These are phyloP conservation scores for Gyrodactylus salaris DNA, from an alignment of 1,140 invertebrate genomes.

Conservation along the genomic window DNA sequence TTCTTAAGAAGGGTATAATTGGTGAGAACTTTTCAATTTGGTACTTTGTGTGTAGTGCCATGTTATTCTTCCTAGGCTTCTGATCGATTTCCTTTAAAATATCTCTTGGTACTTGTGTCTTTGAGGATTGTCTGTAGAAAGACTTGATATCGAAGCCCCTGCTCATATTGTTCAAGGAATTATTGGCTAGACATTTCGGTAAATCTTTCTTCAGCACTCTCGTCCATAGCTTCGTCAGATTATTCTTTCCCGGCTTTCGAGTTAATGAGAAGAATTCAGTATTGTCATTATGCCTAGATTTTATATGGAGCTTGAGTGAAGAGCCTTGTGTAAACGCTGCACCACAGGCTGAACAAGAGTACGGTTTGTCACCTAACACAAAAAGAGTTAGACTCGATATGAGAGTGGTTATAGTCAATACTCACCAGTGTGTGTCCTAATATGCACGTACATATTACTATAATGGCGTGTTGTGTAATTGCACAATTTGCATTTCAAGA, in stretches of 20 bases:
- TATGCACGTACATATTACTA: constrained; percentile 8
- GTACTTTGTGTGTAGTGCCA: too few species aligned
- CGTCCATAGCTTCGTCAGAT: constrained; percentile 6
- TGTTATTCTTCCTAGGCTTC: too few species aligned
- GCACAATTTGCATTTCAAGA: constrained; percentile 6
- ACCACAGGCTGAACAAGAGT: constrained; percentile 5
- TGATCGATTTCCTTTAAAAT: too few species aligned
- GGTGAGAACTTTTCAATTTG: too few species aligned
- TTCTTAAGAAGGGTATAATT: too few species aligned
- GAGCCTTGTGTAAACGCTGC: constrained; percentile 5
- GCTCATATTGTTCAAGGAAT: too few species aligned
- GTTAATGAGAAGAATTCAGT: constrained; percentile 1
- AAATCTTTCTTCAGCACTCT: constrained; percentile 5
- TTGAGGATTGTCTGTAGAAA: too few species aligned
- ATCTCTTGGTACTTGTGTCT: too few species aligned
- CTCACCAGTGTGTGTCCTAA: constrained; percentile 7
- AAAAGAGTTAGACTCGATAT: neutral
- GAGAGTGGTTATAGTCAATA: neutral
- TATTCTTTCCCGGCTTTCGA: constrained; percentile 5
- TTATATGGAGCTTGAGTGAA: constrained; percentile 7
- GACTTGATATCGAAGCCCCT: too few species aligned
- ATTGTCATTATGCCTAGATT: constrained; percentile 5
- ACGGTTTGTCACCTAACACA: constrained; percentile 7
- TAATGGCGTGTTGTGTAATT: constrained; percentile 8
- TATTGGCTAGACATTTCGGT: neutral